A percentile compares a stretch with the other conserved stretches of the same genome.
Evolutionary conservation across 2,797 vertebrate genomes (phyloP).

Genomic region (Brachyalestes nurse): DNA sequence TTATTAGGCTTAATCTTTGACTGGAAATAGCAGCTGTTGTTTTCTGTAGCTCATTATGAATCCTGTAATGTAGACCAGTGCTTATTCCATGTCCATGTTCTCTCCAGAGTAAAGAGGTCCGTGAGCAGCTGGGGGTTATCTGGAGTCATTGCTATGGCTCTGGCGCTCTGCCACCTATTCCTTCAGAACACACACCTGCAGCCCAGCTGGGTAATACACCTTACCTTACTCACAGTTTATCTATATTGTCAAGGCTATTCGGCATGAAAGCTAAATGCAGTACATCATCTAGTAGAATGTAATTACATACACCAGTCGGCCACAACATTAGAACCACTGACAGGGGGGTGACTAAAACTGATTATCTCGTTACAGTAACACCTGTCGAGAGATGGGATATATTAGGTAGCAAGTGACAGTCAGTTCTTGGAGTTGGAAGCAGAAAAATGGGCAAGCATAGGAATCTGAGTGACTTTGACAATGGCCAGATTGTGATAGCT

Average conservation of each 20-base stretch:
- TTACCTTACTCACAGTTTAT: not conserved
- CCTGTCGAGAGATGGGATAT: too few species aligned
- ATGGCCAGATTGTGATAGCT: too few species aligned
- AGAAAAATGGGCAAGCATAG: too few species aligned
- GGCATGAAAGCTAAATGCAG: not conserved
- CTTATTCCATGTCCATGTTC: not conserved
- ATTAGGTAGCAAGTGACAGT: too few species aligned
- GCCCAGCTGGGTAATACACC: constrained; percentile 77
- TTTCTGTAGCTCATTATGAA: not conserved
- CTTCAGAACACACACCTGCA: constrained; percentile 79
- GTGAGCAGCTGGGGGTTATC: constrained; percentile 83
- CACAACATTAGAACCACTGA: too few species aligned
- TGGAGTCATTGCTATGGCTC: constrained; percentile 86
- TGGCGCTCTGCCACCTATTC: constrained; percentile 81
- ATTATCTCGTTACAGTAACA: too few species aligned
- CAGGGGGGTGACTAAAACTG: too few species aligned
- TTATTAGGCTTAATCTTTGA: not conserved
- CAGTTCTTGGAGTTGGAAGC: too few species aligned
- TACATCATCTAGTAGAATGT: not conserved
- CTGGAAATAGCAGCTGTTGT: too few species aligned
- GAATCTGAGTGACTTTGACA: too few species aligned
- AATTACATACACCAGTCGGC: too few species aligned
- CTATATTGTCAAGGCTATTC: not conserved
- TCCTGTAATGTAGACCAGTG: not conserved
- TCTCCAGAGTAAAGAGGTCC: constrained; percentile 84